These are phyloP conservation scores for Plemyria rubiginata DNA, from an alignment of 2,888 invertebrate genomes.

Conservation along the genomic window DNA sequence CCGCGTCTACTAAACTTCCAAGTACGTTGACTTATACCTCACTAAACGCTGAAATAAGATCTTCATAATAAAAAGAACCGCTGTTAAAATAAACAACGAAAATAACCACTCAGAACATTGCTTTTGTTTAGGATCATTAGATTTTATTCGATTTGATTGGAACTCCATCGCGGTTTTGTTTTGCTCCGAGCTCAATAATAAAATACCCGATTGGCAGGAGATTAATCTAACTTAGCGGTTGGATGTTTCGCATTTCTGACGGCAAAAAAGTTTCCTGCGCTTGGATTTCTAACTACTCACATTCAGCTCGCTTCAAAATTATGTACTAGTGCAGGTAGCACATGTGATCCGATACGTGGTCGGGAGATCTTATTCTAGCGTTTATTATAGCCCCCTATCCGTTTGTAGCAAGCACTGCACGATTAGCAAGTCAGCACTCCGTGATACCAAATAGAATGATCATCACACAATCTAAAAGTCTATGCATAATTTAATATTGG, in stretches of 20 bases:
- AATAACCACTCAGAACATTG: conserved; percentile 28
- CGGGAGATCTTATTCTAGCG: conserved; percentile 73
- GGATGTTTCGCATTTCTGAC: conserved; percentile 42
- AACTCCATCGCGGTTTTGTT: conserved; percentile 34
- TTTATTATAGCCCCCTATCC: conserved; percentile 36
- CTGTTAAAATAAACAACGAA: conserved; percentile 15
- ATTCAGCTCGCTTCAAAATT: not conserved
- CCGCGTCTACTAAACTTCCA: conserved; percentile 86
- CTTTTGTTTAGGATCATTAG: conserved; percentile 30
- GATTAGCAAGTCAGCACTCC: conserved; percentile 37
- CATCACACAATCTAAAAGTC: conserved; percentile 31
- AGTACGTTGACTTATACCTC: conserved; percentile 77
- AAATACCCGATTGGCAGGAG: conserved; percentile 33
- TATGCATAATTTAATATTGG: conserved; percentile 26
- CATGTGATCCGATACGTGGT: conserved; percentile 2
- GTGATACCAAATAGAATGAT: conserved; percentile 24
- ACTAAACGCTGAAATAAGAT: conserved; percentile 71
- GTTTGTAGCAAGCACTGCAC: conserved; percentile 53
- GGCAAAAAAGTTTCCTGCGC: conserved; percentile 40
- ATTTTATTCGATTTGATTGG: conserved; percentile 41
- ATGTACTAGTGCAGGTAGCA: not conserved
- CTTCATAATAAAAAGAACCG: conserved; percentile 46
- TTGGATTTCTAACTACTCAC: conserved; percentile 26
- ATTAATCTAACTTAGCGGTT: conserved; percentile 43
- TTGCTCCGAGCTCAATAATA: conserved; percentile 22